phyloP scores from a whole-genome alignment of 2,888 invertebrate species.

The Zaprionus bogoriensis region DNA sequence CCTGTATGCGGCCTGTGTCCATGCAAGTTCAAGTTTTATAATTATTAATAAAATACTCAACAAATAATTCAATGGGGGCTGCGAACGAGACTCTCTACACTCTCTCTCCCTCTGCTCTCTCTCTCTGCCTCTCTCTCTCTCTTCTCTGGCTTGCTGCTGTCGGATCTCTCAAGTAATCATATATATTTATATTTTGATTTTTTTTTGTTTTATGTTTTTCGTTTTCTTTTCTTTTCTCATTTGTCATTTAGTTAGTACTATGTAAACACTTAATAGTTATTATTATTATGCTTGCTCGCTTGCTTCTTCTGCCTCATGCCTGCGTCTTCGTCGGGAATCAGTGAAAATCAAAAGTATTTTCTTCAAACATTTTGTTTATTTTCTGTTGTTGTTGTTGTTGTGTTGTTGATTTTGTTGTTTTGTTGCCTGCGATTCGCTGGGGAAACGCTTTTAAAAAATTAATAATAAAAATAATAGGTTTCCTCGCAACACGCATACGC shows the following conservation, averaged over 20 bases:
- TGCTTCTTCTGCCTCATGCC: not conserved
- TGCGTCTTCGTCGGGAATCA: too few species aligned
- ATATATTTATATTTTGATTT: constrained; percentile 53
- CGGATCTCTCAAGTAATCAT: constrained; percentile 18
- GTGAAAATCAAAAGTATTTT: constrained; percentile 38
- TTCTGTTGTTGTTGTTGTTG: constrained; percentile 39
- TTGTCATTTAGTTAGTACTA: constrained; percentile 63
- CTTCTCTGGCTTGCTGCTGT: constrained; percentile 1
- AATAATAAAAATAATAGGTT: constrained; percentile 64
- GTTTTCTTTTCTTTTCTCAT: constrained; percentile 18
- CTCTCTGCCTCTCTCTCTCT: constrained; percentile 5
- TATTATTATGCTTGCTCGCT: constrained; percentile 38
- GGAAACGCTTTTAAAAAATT: constrained; percentile 51
- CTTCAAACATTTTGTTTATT: constrained; percentile 59
- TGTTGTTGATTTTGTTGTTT: constrained; percentile 37
- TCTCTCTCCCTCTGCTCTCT: constrained; percentile 14
- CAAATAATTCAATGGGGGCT: constrained; percentile 75
- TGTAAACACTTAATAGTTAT: constrained; percentile 72
- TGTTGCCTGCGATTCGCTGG: constrained; percentile 30
- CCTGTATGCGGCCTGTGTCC: constrained; percentile 24
- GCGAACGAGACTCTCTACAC: constrained; percentile 39
- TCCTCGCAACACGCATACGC: constrained; percentile 6
- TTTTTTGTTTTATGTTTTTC: not conserved
- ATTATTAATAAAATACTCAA: constrained; percentile 81
- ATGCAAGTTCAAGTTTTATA: constrained; percentile 49